phyloP scores from a whole-genome alignment of 2,888 invertebrate genomes.

The Bibio marci region DNA sequence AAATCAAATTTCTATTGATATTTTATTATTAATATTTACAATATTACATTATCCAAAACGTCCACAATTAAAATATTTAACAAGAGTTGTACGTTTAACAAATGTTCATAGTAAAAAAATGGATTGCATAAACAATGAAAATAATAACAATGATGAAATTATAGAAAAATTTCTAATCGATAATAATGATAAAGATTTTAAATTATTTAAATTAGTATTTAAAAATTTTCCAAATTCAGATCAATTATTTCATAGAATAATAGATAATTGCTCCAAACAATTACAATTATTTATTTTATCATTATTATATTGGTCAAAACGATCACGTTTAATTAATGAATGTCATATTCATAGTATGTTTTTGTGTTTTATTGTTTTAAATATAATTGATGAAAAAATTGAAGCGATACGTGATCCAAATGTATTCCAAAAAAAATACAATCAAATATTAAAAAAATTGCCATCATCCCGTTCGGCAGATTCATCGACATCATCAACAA shows the following conservation, averaged over 20 bases:
- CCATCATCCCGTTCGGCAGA: too few relatives aligned
- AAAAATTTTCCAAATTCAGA: slow-evolving; percentile 11
- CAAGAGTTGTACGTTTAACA: slow-evolving; percentile 20
- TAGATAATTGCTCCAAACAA: slow-evolving; percentile 18
- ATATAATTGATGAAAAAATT: slow-evolving; percentile 22
- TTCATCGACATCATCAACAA: too few relatives aligned
- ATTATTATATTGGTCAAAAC: slow-evolving; percentile 24
- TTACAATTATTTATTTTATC: slow-evolving; percentile 22
- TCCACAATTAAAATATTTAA: slow-evolving; percentile 22
- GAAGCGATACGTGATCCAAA: slow-evolving; percentile 21
- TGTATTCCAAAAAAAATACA: slow-evolving; percentile 19
- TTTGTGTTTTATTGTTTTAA: slow-evolving; percentile 20
- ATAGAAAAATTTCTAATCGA: slow-evolving; percentile 6
- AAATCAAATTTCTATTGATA: slow-evolving; percentile 38
- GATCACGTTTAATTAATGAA: slow-evolving; percentile 19
- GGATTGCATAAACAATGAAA: not conserved
- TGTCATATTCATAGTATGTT: slow-evolving; percentile 21
- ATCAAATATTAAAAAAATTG: too few relatives aligned
- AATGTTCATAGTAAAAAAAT: slow-evolving; percentile 21
- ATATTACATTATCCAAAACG: slow-evolving; percentile 22
- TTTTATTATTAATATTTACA: slow-evolving; percentile 40
- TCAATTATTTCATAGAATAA: slow-evolving; percentile 16
- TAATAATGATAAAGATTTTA: slow-evolving; percentile 15
- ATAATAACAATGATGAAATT: too few relatives aligned
- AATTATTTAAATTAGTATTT: slow-evolving; percentile 18